Conservation (phyloP, 1,140 invertebrate genomes). For the Hormaphis cornu region DNA sequence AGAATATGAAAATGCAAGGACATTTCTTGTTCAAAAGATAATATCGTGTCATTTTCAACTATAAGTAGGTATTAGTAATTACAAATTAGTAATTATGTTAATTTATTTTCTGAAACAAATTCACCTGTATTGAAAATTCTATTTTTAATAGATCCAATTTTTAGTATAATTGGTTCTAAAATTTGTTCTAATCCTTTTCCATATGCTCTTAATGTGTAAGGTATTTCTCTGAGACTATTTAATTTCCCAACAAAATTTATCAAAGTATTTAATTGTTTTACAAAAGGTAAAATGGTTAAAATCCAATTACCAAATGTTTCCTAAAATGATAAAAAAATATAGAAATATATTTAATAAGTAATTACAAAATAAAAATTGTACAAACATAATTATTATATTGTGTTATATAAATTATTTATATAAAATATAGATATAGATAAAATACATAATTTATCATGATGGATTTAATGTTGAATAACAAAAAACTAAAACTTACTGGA, state of each 20-base stretch:
- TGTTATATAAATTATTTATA: too few relatives aligned
- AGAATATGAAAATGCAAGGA: constrained; percentile 2
- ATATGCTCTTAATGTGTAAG: constrained; percentile 19
- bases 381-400: too few relatives aligned
- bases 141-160: constrained; percentile 1
- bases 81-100: too few relatives aligned
- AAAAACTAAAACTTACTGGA: not conserved
- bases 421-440: too few relatives aligned
- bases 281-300: not conserved
- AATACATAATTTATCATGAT: too few relatives aligned
- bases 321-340: not conserved
- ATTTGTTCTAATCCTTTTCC: constrained; percentile 10
- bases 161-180: constrained; percentile 5
- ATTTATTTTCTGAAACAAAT: too few relatives aligned
- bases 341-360: not conserved
- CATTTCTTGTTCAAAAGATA: constrained; percentile 29
- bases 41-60: not conserved
- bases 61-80: too few relatives aligned
- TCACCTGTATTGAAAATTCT: constrained; percentile 4
- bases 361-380: too few relatives aligned
- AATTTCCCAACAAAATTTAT: not conserved
- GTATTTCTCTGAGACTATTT: not conserved
- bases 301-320: constrained; percentile 11
- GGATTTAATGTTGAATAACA: not conserved
- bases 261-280: not conserved